phyloP scores from a whole-genome alignment of 2,888 invertebrate genomes.

The Agrilus cyanescens region DNA sequence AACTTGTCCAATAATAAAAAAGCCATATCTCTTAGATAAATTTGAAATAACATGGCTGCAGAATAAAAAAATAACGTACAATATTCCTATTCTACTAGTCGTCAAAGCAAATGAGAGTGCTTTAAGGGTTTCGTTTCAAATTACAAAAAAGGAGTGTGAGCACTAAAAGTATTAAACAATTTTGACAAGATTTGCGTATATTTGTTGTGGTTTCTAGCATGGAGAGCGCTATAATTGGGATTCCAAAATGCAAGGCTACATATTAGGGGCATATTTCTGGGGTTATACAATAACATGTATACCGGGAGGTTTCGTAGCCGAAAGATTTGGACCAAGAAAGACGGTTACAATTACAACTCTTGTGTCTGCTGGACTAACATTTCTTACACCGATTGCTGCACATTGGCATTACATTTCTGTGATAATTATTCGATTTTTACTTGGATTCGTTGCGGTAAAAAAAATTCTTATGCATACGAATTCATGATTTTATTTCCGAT shows the following conservation, averaged over 20 bases:
- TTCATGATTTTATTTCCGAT: background rate
- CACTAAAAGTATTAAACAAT: too few species aligned
- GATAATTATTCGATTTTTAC: slow-evolving; percentile 44
- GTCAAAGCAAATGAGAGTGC: too few species aligned
- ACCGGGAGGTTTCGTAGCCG: slow-evolving; percentile 54
- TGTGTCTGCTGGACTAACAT: slow-evolving; percentile 43
- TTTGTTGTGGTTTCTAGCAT: slow-evolving; percentile 28
- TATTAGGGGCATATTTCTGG: slow-evolving; percentile 59
- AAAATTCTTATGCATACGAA: background rate
- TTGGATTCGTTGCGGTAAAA: slow-evolving; percentile 53
- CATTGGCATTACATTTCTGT: slow-evolving; percentile 43
- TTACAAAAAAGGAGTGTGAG: too few species aligned
- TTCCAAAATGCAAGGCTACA: slow-evolving; percentile 47
- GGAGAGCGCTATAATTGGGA: slow-evolving; percentile 46
- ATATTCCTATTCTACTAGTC: too few species aligned
- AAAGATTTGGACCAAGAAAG: slow-evolving; percentile 48
- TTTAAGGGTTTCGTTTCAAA: too few species aligned
- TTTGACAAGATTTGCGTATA: too few species aligned
- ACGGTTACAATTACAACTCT: slow-evolving; percentile 44
- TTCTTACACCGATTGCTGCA: slow-evolving; percentile 49
- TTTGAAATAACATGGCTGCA: too few species aligned
- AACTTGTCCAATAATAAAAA: too few species aligned
- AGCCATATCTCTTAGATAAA: too few species aligned
- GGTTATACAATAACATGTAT: slow-evolving; percentile 55
- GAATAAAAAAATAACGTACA: too few species aligned